Evolutionary conservation across 2,888 invertebrate genomes (phyloP).

Genomic region (Melangyna quadrimaculata): DNA sequence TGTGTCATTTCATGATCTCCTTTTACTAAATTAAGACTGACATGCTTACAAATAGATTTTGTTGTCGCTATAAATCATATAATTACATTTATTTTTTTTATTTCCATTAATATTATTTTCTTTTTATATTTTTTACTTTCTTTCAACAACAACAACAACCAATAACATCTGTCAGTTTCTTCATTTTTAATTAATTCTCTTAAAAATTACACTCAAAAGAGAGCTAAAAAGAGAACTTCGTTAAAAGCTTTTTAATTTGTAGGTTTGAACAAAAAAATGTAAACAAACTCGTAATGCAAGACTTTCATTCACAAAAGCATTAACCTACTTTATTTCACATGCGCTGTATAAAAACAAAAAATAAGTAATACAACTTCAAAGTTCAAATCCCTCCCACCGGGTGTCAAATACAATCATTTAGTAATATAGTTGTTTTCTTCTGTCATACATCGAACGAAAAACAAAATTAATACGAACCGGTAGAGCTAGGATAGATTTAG

Average conservation of each 20-base stretch:
- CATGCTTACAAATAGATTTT: constrained; percentile 61
- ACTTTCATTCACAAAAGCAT: constrained; percentile 65
- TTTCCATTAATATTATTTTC: neutral
- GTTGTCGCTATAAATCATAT: constrained; percentile 67
- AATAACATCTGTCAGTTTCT: neutral
- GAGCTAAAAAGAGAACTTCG: neutral
- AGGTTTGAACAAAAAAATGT: constrained; percentile 26
- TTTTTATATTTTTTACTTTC: constrained; percentile 23
- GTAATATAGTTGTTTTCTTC: constrained; percentile 41
- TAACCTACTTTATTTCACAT: constrained; percentile 60
- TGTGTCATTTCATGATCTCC: constrained; percentile 60
- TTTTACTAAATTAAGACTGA: constrained; percentile 68
- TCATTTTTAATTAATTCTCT: neutral
- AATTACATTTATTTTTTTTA: constrained; percentile 11
- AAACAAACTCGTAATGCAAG: constrained; percentile 54
- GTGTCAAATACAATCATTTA: neutral
- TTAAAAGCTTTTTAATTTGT: neutral
- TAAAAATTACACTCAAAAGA: constrained; percentile 7
- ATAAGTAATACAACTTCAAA: neutral
- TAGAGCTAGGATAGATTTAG: neutral
- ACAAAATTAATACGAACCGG: neutral
- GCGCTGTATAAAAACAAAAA: constrained; percentile 44
- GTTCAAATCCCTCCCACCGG: constrained; percentile 34
- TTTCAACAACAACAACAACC: neutral
- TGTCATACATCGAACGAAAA: constrained; percentile 26